Evolutionary conservation across 2,797 vertebrate species (phyloP).

Genomic region (Alectoris magna): DNA sequence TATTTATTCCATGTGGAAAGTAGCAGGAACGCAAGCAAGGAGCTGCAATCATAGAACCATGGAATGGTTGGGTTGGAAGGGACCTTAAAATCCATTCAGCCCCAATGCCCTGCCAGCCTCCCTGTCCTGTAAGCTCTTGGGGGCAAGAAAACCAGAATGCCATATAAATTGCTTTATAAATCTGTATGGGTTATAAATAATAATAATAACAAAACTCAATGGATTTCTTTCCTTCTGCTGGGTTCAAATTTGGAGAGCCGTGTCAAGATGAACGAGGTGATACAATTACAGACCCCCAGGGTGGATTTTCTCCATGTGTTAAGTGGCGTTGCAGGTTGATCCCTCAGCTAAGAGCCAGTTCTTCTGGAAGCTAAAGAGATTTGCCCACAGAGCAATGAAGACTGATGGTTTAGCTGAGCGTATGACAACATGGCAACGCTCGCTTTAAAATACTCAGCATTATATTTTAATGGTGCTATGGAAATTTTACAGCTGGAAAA

Average conservation of each 20-base stretch:
- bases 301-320: neutral
- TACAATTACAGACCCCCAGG: neutral
- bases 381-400: neutral
- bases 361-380: neutral
- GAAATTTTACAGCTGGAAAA: neutral
- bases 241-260: neutral
- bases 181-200: neutral
- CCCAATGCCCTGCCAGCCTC: neutral
- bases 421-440: neutral
- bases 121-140: neutral
- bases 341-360: slow-evolving; percentile 16
- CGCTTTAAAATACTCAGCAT: neutral
- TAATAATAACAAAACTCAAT: neutral
- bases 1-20: accelerated
- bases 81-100: neutral
- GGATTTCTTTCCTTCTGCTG: neutral
- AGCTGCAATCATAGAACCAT: neutral
- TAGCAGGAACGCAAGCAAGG: too few species aligned
- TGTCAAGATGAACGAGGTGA: neutral
- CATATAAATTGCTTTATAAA: neutral
- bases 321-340: neutral
- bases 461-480: neutral
- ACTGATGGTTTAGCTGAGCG: neutral
- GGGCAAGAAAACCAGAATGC: neutral
- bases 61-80: neutral